Percentiles rank a stretch among this genome's conserved stretches.
Evolutionary conservation across 2,797 vertebrate genomes (phyloP).

Genomic region (Gila robusta): DNA sequence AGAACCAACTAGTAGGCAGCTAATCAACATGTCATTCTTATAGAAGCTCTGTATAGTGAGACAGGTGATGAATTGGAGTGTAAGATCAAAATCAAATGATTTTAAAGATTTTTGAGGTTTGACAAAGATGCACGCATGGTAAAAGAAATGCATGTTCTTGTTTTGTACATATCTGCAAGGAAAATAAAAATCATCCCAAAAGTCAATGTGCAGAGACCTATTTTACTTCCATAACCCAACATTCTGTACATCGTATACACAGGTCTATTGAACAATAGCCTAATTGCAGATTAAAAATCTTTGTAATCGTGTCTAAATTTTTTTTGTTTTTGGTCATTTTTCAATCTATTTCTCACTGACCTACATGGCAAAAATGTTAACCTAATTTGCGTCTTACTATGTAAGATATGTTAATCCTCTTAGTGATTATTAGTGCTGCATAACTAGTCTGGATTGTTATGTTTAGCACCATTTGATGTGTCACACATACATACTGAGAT

Average conservation of each 20-base stretch:
- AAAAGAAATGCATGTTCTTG: background rate
- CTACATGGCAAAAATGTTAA: slow-evolving; percentile 44
- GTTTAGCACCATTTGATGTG: background rate
- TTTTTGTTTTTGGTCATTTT: background rate
- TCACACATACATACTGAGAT: background rate
- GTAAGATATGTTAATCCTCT: slow-evolving; percentile 61
- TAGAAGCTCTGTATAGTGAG: background rate
- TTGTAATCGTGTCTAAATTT: background rate
- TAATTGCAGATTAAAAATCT: background rate
- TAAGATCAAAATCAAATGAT: background rate
- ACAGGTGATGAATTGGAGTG: background rate
- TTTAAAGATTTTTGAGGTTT: background rate
- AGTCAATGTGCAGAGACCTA: background rate
- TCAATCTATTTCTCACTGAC: slow-evolving; percentile 15
- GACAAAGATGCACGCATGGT: background rate
- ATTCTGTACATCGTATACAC: background rate
- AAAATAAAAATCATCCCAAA: background rate
- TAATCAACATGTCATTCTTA: background rate
- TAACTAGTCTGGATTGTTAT: slow-evolving; percentile 4
- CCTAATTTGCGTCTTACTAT: slow-evolving; percentile 56
- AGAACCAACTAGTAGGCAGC: background rate
- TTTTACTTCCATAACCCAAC: background rate
- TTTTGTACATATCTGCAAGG: background rate
- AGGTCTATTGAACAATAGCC: background rate
- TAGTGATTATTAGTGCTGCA: slow-evolving; percentile 19